A percentile compares a stretch with the other conserved stretches of the same genome.
These are phyloP conservation scores for Yasuhikotakia modesta DNA, from an alignment of 2,797 vertebrate genomes.

Conservation along the genomic window DNA sequence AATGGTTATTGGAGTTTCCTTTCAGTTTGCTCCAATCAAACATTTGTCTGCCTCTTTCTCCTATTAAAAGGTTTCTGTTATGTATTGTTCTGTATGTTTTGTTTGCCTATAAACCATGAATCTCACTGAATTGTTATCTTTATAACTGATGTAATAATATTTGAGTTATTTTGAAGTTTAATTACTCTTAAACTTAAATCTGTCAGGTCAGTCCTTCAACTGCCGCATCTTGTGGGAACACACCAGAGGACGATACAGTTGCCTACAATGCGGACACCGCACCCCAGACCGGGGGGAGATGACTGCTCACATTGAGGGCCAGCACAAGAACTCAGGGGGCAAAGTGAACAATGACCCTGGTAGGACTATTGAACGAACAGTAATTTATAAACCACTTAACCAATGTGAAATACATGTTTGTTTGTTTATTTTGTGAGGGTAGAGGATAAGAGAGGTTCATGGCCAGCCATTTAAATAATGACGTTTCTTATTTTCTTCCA, in stretches of 20 bases:
- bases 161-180: neutral
- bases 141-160: neutral
- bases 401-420: neutral
- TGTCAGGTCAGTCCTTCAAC: conserved; percentile 78
- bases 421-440: neutral
- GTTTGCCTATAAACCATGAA: neutral
- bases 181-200: conserved; percentile 16
- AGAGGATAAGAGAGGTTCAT: neutral
- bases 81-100: neutral
- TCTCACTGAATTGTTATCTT: neutral
- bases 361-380: conserved; percentile 49
- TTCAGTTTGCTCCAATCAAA: conserved; percentile 6
- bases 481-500: neutral
- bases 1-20: neutral
- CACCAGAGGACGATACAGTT: conserved; percentile 88
- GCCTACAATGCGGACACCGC: conserved; percentile 85
- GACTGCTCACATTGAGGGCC: conserved; percentile 83
- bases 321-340: conserved; percentile 72
- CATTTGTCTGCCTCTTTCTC: conserved; percentile 2
- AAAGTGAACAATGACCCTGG: conserved; percentile 68
- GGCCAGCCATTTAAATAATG: neutral
- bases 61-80: neutral
- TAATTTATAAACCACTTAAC: neutral
- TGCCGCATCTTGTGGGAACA: conserved; percentile 92
- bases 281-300: conserved; percentile 84